These are phyloP conservation scores for Diceros bicornis DNA, from an alignment of 2,797 vertebrate species.

Conservation along the genomic window DNA sequence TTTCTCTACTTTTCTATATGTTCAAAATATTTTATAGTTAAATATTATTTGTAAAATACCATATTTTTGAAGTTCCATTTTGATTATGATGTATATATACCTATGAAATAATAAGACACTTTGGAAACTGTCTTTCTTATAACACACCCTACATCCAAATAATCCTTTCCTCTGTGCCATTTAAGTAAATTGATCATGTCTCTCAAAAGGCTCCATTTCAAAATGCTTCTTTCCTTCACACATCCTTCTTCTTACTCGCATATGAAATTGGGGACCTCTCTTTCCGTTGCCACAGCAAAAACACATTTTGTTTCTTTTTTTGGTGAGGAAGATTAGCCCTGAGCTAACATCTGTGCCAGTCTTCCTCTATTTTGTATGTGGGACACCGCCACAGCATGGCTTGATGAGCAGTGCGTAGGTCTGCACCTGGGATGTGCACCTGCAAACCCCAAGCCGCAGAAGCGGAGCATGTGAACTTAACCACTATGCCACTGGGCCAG, in stretches of 20 bases:
- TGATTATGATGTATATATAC: not conserved
- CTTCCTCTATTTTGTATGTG: no score
- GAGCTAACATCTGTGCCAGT: no score
- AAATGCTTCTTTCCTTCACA: not conserved
- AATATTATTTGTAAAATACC: not conserved
- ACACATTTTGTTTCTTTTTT: no score
- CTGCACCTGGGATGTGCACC: no score
- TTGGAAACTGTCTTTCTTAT: not conserved
- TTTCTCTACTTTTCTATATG: not conserved
- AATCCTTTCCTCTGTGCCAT: not conserved
- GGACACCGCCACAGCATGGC: no score
- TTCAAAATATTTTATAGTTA: not conserved
- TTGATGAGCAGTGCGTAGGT: no score
- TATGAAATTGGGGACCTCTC: not conserved
- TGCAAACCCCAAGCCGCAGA: no score
- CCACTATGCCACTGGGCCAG: no score
- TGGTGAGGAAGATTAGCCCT: no score
- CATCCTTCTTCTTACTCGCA: not conserved
- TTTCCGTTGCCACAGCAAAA: not conserved
- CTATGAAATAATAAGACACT: not conserved
- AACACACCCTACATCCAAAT: not conserved
- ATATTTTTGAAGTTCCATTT: not conserved
- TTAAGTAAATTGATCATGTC: not conserved
- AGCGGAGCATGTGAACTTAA: no score
- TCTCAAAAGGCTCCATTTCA: not conserved